Evolutionary conservation across 2,888 invertebrate genomes (phyloP), one percentile per base, ranked within the genome.

Genomic region (Ganaspis brasiliensis): DNA sequence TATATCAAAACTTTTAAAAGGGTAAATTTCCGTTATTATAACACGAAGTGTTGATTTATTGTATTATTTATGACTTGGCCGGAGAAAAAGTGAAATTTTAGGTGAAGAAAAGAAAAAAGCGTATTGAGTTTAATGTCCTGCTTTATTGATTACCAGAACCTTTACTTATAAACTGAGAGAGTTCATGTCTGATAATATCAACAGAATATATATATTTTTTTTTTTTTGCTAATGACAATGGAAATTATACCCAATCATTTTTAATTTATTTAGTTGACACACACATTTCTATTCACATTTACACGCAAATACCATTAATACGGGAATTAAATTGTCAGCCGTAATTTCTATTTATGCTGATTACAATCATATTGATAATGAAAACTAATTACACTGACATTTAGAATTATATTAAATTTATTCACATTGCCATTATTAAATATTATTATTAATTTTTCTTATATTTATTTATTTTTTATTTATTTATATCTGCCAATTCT

Each of bases 101-200:
- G 19, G 52, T 5, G 19, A 52, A 52, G 9, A 52, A 19, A 19
- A 19, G 19, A 19, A 6, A 52, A 52, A 19, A 52, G 16, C 6
- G 16, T 19, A 52, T 40, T 49, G 52, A 52, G 52, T 52, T 52
- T 52, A 52, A 52, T 16, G 52, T 52, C 52, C 52, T 19, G 31
- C n/a, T 52, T 52, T 52, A 52, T 52, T 19, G 52, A 52, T 52
- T 52, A 52, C 52, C 16, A 19, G 52, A 52, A 19, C 52, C 52
- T 52, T n/a, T n/a, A n/a, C n/a, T n/a, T 52, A 52, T 52, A 52
- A 52, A 52, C 16, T 52, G 16, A 52, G 52, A 1, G 52, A 19
- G 52, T 19, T 52, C 52, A 52, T 19, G 9, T 52, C 52, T 52
- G 52, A 52, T 52, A 52, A 16, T 52, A 52, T 52, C 52, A 31